These are phyloP conservation scores for Sphenodon punctatus DNA, from an alignment of 2,797 vertebrate genomes.

Conservation along the genomic window DNA sequence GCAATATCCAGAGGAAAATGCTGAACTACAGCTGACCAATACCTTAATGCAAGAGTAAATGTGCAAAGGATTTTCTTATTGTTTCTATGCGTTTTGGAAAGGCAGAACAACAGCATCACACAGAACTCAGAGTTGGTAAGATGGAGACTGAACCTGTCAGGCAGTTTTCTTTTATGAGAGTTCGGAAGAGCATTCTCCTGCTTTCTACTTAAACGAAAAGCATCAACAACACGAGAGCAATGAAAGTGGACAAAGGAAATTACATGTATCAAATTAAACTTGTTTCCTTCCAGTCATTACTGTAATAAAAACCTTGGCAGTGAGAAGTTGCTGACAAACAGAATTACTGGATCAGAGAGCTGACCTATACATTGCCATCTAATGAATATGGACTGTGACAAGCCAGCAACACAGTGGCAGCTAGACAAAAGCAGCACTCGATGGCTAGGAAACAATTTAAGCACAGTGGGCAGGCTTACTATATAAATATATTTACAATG, in stretches of 20 bases:
- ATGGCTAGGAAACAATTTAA: background rate
- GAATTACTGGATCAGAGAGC: slow-evolving; percentile 51
- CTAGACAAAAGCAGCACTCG: background rate
- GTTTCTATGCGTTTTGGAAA: background rate
- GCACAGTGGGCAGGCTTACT: background rate
- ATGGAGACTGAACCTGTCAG: fast-evolving
- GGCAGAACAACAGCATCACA: background rate
- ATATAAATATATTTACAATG: background rate
- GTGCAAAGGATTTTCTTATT: background rate
- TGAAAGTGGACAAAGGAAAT: slow-evolving; percentile 29
- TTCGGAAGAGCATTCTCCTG: background rate
- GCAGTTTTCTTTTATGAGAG: background rate
- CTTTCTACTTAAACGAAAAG: background rate
- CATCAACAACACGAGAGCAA: slow-evolving; percentile 1
- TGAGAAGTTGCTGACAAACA: slow-evolving; percentile 44
- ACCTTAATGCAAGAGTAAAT: background rate
- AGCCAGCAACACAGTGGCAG: background rate
- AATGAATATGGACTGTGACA: slow-evolving; percentile 33
- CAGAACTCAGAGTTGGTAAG: background rate
- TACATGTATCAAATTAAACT: slow-evolving; percentile 17
- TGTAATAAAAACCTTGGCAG: slow-evolving; percentile 11
- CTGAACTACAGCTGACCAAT: background rate
- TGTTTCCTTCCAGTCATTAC: background rate
- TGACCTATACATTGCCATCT: slow-evolving; percentile 40
- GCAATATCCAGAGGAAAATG: background rate